These are phyloP conservation scores for Aphelocoma coerulescens DNA, from an alignment of 2,113 vertebrate species.

Conservation along the genomic window DNA sequence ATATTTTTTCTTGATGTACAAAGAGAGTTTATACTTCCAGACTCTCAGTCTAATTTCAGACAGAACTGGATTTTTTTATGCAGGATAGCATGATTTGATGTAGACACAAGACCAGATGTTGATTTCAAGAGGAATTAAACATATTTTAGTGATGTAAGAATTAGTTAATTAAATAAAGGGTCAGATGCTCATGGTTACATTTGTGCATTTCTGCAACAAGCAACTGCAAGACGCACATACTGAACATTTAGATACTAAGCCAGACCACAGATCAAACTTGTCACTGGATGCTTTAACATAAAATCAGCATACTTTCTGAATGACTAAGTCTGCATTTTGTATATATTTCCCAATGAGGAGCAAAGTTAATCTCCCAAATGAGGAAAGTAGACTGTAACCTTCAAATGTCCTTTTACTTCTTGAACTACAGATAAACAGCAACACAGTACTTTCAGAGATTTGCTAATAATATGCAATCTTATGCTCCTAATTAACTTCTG, in stretches of 20 bases:
- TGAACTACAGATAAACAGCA: background rate
- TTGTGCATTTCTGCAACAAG: background rate
- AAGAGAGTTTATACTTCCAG: background rate
- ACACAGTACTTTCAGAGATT: background rate
- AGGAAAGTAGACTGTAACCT: background rate
- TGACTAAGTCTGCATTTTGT: background rate
- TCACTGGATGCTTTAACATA: background rate
- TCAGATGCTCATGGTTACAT: background rate
- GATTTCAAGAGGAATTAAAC: background rate
- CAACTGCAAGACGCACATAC: background rate
- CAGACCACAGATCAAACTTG: background rate
- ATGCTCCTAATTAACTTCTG: background rate
- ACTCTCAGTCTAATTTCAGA: background rate
- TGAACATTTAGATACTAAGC: background rate
- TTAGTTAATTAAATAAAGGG: background rate
- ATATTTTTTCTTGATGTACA: background rate
- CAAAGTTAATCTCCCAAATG: background rate
- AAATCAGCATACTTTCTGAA: background rate
- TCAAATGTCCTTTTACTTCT: background rate
- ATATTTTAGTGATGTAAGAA: background rate
- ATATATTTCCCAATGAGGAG: background rate
- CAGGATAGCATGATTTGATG: background rate
- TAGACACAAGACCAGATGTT: background rate
- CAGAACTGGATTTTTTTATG: background rate
- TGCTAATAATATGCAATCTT: background rate